phyloP scores from a whole-genome alignment of 2,888 invertebrate species.

The Dorcus parallelipipedus region DNA sequence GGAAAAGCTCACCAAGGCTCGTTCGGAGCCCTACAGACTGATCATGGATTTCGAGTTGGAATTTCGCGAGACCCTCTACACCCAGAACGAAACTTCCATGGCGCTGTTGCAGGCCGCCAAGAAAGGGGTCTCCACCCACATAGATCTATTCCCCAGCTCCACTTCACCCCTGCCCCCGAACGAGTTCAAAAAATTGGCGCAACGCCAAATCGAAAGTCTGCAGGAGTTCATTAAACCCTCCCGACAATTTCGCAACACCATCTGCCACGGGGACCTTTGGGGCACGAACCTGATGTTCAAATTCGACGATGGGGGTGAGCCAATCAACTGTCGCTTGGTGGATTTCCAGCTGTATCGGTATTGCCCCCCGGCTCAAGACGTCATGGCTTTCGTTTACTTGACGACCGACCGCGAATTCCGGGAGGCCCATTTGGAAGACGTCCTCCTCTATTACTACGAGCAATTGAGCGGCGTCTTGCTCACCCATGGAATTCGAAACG shows the following conservation, averaged over 20 bases:
- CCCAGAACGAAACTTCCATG: conserved; percentile 32
- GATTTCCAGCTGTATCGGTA: conserved; percentile 32
- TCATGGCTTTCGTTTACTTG: conserved; percentile 28
- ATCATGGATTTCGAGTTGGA: conserved; percentile 31
- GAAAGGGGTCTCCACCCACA: conserved; percentile 34
- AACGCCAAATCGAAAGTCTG: too few relatives aligned
- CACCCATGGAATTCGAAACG: conserved; percentile 17
- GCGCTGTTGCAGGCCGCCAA: conserved; percentile 38
- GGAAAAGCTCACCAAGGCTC: conserved; percentile 18
- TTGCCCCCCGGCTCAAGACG: conserved; percentile 32
- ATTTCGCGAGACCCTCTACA: conserved; percentile 47
- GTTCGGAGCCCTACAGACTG: conserved; percentile 21
- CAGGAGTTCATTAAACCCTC: conserved; percentile 35
- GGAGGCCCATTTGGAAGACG: conserved; percentile 14
- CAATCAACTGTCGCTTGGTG: conserved; percentile 29
- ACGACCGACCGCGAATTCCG: conserved; percentile 25
- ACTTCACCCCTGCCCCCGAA: background rate
- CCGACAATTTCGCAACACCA: conserved; percentile 41
- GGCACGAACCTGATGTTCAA: conserved; percentile 49
- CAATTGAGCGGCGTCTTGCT: conserved; percentile 19
- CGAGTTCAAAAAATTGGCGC: conserved; percentile 13
- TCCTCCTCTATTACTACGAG: conserved; percentile 25
- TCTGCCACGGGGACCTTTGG: conserved; percentile 52
- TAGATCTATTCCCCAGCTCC: conserved; percentile 22
- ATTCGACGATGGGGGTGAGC: conserved; percentile 12